Base-by-base conservation (phyloP, 1,140 invertebrate species). In the Leptopilina clavipes region DNA sequence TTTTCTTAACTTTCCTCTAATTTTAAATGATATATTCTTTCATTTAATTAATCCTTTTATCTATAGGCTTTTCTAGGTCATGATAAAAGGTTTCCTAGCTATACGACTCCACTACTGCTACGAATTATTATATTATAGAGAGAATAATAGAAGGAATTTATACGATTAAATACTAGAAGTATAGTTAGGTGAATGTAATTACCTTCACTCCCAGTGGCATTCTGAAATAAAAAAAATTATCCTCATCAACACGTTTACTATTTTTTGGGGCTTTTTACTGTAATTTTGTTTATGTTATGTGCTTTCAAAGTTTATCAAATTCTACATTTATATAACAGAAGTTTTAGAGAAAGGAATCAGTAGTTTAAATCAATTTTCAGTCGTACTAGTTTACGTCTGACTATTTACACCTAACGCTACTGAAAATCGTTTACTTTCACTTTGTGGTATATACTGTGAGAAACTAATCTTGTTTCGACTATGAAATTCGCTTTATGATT, bases 201-300 rank as follows among this genome's bases (percentile, higher is more conserved):
- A 89, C 88, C 87, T 88, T 89, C 88, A 12, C 74, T 82, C 3
- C 54, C 40, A 5, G 77, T 80, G 73, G 76, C 84, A 72, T 70
- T 79, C 88, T 89, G 85, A 79, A 89, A 89, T 73, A 85, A 44
- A 82, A 77, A 81, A 56, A 44, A 11, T 10, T 19, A 11, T 56
- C 3, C 1, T 11, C 10, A 3, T 19, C 2, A 12, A 56, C 3
- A 56, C 3, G 9, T 22, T 10, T 56, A 22, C 37, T 40, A 40
- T 40, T 40, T 40, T 40, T 40, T 40, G 25, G 1, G 25, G 1
- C 1, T 40, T 40, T 40, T 40, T 40, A 40, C 7, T 40, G 2
- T 40, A 40, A 40, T 40, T 40, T 40, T 9, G 2, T 40, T 40
- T 40, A 9, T 40, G 0, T 8, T 9, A 40, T 40, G 37, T 9